Evolutionary conservation across 2,888 invertebrate genomes (phyloP).

Genomic region (Petrolisthes manimaculis): DNA sequence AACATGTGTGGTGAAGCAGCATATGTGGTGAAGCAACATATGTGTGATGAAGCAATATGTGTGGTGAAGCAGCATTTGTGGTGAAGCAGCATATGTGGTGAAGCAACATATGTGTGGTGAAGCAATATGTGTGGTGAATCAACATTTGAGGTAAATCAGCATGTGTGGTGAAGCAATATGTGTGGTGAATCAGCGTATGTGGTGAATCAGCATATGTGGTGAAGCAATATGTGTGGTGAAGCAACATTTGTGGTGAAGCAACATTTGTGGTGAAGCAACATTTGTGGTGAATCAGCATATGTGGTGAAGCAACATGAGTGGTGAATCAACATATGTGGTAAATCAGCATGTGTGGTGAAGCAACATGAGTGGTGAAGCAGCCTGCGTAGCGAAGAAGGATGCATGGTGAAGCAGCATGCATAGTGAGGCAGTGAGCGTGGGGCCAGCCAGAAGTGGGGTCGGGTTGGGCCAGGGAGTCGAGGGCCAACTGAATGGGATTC

Average conservation of each 20-base stretch:
- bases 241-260: neutral
- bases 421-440: neutral
- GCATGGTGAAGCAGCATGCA: neutral
- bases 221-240: neutral
- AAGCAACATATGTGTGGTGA: neutral
- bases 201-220: neutral
- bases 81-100: too few relatives aligned
- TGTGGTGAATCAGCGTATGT: neutral
- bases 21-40: neutral
- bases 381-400: neutral
- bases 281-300: too few relatives aligned
- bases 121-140: neutral
- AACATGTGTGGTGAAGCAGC: neutral
- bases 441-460: neutral
- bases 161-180: too few relatives aligned
- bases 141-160: too few relatives aligned
- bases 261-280: neutral
- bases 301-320: neutral
- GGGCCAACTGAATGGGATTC: slow-evolving; percentile 37
- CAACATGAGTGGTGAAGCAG: neutral
- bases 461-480: neutral
- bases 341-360: neutral
- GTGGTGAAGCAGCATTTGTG: neutral
- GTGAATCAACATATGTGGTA: neutral
- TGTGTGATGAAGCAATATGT: neutral